Conservation (phyloP, 2,888 invertebrate genomes). For the Stenodera caucasica region DNA sequence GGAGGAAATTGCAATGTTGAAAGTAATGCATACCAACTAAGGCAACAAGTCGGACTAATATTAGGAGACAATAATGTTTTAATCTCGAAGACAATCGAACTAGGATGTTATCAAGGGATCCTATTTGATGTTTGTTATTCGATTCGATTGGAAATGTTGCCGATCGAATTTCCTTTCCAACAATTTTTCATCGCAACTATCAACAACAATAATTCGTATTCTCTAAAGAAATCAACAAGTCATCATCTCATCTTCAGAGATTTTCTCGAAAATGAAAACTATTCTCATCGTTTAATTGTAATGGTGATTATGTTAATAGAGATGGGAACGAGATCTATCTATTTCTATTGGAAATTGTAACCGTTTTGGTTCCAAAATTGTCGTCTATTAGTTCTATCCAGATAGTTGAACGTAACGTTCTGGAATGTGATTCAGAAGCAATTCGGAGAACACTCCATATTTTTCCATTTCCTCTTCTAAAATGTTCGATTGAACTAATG, state of each 20-base stretch:
- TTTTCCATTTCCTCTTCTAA: not conserved
- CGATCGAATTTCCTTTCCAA: no score
- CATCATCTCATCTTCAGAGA: not conserved
- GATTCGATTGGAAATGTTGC: not conserved
- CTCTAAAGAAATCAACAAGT: not conserved
- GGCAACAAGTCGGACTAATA: not conserved
- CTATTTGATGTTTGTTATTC: not conserved
- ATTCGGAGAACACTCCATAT: no score
- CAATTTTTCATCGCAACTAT: not conserved
- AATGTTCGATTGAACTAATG: not conserved
- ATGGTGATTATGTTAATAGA: no score
- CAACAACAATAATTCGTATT: no score
- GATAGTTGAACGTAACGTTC: no score
- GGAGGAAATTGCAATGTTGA: not conserved
- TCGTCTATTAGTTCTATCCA: no score
- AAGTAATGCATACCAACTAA: constrained; percentile 3
- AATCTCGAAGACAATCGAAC: not conserved
- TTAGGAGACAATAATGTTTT: not conserved
- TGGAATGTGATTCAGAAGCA: not conserved
- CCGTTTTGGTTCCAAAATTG: no score
- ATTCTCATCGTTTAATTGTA: no score
- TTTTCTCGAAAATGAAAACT: no score
- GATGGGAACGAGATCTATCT: no score
- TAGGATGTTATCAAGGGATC: not conserved
- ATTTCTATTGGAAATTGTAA: no score